A percentile compares a stretch with the other conserved stretches of the same genome.
Conservation (phyloP, 2,113 vertebrate species). For the Cephalopterus ornatus region DNA sequence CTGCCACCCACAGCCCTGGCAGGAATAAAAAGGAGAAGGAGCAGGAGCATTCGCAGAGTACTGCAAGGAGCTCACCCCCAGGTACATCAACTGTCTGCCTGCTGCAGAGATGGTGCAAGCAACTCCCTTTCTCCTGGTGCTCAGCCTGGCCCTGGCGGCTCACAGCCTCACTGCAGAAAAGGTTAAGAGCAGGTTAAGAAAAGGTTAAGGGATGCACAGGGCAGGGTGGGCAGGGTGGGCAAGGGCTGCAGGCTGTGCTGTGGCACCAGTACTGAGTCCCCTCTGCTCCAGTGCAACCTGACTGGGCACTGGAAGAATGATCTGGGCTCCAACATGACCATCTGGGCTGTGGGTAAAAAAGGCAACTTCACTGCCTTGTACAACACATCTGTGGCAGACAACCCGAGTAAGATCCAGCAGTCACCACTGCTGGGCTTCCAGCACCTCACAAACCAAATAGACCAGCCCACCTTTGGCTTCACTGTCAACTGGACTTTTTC, state of each 20-base stretch:
- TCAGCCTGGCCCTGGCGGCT: background rate
- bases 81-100: background rate
- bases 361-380: fast-evolving
- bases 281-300: background rate
- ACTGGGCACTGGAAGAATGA: fast-evolving
- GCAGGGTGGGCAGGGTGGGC: background rate
- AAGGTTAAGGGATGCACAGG: background rate
- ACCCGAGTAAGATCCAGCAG: fast-evolving
- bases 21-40: background rate
- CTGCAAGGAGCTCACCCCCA: background rate
- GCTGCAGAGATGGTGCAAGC: background rate
- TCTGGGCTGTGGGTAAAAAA: fast-evolving
- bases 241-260: background rate
- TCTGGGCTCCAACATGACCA: conserved; percentile 15
- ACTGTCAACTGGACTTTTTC: background rate
- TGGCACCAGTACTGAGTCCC: fast-evolving
- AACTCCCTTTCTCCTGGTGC: background rate
- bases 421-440: background rate
- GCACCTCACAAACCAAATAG: fast-evolving
- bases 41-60: background rate
- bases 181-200: fast-evolving
- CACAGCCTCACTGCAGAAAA: fast-evolving
- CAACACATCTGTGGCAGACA: fast-evolving
- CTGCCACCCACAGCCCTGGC: background rate
- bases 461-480: background rate